Evolutionary conservation across 2,888 invertebrate species (phyloP), one percentile per base, ranked within the genome.

Genomic region (Tinea semifulvella): DNA sequence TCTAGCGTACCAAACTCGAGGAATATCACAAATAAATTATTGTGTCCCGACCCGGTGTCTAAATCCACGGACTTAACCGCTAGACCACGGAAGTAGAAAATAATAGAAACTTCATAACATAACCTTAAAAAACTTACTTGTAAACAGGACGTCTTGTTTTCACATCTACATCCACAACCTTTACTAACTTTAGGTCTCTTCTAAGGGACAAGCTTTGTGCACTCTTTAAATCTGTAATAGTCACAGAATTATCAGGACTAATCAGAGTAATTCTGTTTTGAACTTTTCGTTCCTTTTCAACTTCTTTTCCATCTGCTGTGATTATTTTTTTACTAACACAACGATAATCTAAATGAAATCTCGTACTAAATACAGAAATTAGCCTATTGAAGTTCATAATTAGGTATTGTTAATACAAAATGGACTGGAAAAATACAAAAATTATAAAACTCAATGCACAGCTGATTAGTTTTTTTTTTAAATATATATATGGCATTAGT

Each of bases 81-180:
- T n/a, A n/a, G n/a, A n/a, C n/a, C n/a, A n/a, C n/a, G n/a, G n/a
- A n/a, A n/a, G n/a, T n/a, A n/a, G n/a, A n/a, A n/a, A n/a, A n/a
- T n/a, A n/a, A n/a, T n/a, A n/a, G n/a, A n/a, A n/a, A n/a, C n/a
- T n/a, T 13, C 31, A n/a, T 13, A 31, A 31, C 13, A 31, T 31
- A 31, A 31, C 31, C 31, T 31, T 31, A 19, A n/a, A 31, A 31
- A 40, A 61, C 73, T 56, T 61, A 84, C 82, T 86, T 88, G 57
- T 89, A 93, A 8, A 88, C 71, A 8, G 88, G 85, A 35, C 89
- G 77, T 22, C 87, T 83, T 0, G 86, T 86, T 68, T 89, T 90
- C 0, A 84, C 68, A 64, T 90, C 88, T 3, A 82, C 63, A 63
- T 91, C 89, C 49, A 86, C 65, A 18, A 90, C 65, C 71, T 89